Evolutionary conservation across 1,140 invertebrate genomes (phyloP).

Genomic region (Hycleus phaleratus): DNA sequence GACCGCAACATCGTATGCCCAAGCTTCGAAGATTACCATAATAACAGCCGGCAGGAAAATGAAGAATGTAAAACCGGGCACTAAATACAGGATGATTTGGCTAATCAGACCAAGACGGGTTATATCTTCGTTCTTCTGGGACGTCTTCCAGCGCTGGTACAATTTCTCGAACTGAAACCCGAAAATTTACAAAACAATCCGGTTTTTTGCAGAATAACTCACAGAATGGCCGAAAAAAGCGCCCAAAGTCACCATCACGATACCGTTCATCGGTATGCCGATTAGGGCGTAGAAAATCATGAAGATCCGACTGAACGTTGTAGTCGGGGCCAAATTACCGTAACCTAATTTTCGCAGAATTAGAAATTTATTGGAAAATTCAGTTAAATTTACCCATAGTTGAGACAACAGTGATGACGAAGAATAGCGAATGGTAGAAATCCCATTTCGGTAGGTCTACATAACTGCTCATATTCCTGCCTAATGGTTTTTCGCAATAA

Average conservation of each 20-base stretch:
- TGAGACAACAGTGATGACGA: constrained; percentile 88
- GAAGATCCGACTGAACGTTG: constrained; percentile 68
- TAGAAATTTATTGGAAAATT: not conserved
- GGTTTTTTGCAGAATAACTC: constrained; percentile 29
- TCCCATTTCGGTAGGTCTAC: constrained; percentile 64
- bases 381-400: constrained; percentile 69
- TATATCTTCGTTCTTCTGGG: constrained; percentile 56
- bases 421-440: constrained; percentile 91
- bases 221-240: constrained; percentile 73
- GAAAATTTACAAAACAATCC: not conserved
- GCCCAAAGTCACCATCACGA: constrained; percentile 69
- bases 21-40: constrained; percentile 80
- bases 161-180: constrained; percentile 58
- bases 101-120: constrained; percentile 60
- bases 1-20: constrained; percentile 81
- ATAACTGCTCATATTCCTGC: constrained; percentile 51
- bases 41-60: constrained; percentile 87
- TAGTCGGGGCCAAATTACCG: constrained; percentile 81
- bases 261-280: constrained; percentile 92
- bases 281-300: constrained; percentile 90
- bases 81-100: constrained; percentile 70
- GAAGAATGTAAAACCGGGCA: constrained; percentile 82
- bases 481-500: constrained; percentile 64
- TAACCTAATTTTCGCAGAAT: constrained; percentile 57
- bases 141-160: constrained; percentile 68